Conservation (phyloP, 2,888 invertebrate species). For the Tipula confusa region DNA sequence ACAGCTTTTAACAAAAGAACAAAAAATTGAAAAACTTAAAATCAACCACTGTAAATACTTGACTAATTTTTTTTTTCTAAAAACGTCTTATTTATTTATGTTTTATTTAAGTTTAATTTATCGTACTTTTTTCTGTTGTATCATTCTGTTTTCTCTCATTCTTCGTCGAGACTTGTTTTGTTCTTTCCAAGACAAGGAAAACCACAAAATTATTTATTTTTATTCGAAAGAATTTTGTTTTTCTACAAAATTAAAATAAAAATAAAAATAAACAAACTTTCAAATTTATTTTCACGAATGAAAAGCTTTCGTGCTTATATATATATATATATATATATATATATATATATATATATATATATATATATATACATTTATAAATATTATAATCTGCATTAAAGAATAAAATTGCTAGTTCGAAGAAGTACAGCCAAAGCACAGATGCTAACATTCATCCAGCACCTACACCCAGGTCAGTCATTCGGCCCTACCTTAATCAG, state of each 20-base stretch:
- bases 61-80: background rate
- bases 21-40: background rate
- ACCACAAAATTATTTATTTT: background rate
- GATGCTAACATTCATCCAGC: no score
- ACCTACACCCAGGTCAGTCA: no score
- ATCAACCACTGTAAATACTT: background rate
- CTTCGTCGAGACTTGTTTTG: background rate
- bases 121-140: background rate
- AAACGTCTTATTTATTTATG: background rate
- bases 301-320: background rate
- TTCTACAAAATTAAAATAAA: background rate
- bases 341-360: no score
- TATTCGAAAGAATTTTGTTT: background rate
- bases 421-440: no score
- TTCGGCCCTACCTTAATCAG: no score
- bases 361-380: no score
- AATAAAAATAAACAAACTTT: background rate
- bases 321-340: background rate
- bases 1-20: no score
- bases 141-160: background rate
- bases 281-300: background rate
- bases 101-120: background rate
- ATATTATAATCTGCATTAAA: no score
- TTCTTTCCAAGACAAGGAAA: background rate
- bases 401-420: no score